Percentiles rank a stretch among this genome's conserved stretches.
Conservation (phyloP, 2,797 vertebrate genomes). For the Tapera naevia region DNA sequence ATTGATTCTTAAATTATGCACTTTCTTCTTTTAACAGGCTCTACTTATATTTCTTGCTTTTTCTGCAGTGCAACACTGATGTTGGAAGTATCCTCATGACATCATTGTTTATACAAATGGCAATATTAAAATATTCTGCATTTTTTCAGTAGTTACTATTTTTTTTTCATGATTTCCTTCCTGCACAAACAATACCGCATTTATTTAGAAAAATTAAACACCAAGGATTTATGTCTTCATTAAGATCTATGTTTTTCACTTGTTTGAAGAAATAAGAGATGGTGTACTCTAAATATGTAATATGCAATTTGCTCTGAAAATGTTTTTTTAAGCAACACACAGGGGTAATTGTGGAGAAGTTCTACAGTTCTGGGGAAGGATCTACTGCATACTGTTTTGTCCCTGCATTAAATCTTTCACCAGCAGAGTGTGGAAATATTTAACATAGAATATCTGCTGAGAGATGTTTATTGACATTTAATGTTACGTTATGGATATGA, state of each 20-base stretch:
- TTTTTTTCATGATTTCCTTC: constrained; percentile 29
- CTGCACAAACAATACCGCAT: background rate
- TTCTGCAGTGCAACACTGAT: background rate
- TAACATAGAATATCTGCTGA: background rate
- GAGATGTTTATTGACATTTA: background rate
- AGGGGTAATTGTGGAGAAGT: background rate
- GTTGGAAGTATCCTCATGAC: background rate
- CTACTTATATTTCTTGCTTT: constrained; percentile 23
- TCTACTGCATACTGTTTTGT: background rate
- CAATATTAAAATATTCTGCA: background rate
- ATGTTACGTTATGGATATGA: background rate
- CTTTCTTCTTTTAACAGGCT: constrained; percentile 44
- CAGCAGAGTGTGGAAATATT: background rate
- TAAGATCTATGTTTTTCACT: background rate
- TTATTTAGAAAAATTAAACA: constrained; percentile 16
- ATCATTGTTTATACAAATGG: background rate
- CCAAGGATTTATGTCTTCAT: constrained; percentile 19
- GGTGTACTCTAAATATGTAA: background rate
- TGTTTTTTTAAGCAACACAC: background rate
- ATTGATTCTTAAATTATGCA: constrained; percentile 31
- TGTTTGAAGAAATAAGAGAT: constrained; percentile 8
- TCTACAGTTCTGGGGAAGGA: background rate
- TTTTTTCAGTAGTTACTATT: constrained; percentile 9
- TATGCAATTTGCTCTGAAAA: background rate
- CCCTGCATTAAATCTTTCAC: background rate